phyloP scores from a whole-genome alignment of 1,140 invertebrate species.

The Ceratina calcarata region DNA sequence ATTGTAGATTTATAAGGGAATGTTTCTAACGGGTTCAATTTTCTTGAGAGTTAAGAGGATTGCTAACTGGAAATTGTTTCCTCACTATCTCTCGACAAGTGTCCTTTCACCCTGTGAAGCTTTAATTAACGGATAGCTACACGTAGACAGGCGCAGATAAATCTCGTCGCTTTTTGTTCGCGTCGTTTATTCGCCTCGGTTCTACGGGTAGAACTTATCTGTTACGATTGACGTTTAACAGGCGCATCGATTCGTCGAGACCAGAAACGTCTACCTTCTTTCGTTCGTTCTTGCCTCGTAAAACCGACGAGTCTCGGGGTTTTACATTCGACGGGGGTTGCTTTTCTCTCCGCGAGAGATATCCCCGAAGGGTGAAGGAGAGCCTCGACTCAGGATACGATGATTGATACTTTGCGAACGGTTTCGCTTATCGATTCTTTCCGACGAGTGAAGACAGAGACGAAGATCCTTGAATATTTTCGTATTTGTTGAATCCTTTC shows the following conservation, averaged over 20 bases:
- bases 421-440: slow-evolving; percentile 2
- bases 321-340: slow-evolving; percentile 7
- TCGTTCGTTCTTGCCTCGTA: slow-evolving; percentile 11
- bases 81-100: background rate
- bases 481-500: background rate
- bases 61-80: background rate
- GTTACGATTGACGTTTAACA: slow-evolving; percentile 13
- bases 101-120: background rate
- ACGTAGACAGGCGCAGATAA: background rate
- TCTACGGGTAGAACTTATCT: slow-evolving; percentile 2
- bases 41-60: background rate
- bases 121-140: background rate
- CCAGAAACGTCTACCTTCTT: slow-evolving; percentile 10
- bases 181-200: background rate
- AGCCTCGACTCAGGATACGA: background rate
- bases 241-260: slow-evolving; percentile 1
- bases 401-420: slow-evolving; percentile 18
- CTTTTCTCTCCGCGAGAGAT: background rate
- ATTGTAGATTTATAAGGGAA: too few relatives aligned
- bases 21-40: background rate
- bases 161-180: background rate
- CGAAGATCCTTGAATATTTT: slow-evolving; percentile 2
- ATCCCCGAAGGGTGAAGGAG: background rate
- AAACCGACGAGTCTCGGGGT: background rate
- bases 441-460: background rate